Evolutionary conservation across 2,888 invertebrate species (phyloP), one percentile per base, ranked within the genome.

Genomic region (Dynastes maya): DNA sequence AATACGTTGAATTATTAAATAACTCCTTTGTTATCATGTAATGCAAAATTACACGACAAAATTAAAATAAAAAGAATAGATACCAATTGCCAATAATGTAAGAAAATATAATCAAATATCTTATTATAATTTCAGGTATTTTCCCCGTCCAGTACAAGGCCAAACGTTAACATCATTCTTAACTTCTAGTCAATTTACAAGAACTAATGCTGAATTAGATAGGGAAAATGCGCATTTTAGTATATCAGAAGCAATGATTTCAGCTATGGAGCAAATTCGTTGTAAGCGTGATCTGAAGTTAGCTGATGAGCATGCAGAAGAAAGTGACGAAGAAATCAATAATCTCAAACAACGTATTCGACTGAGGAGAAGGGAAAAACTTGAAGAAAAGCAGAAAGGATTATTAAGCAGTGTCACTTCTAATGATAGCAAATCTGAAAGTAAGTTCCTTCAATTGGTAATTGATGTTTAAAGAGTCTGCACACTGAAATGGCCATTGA

Each of bases 221-320:
- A 89, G 95, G 85, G 96, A 96, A 89, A 96, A 96, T 89, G 95
- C 96, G 0, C 96, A 96, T 89, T 96, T 96, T 87, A 93, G 92
- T 84, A 93, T 96, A 80, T 95, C 94, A 1, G 96, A 96, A 88
- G 95, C 95, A 0, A 92, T 96, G 85, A 96, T 96, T 81, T 92
- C 95, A 8, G 95, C 95, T 13, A 94, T 96, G 81, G 96, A 96
- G 85, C 93, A 93, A 85, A 91, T 94, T 8, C 93, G 93, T 85
- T 94, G 93, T 86, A 91, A 91, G 70, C 89, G 89, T 63, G 88
- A 90, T 80, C 87, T 90, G 77, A 88, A 89, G 77, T 81, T 90
- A 64, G 86, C 86, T 11, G 90, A 91, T 77, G 91, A 91, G 81
- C 87, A 89, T 63, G 86, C 89, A 70, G 92, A 91, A 27, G 92